phyloP scores from a whole-genome alignment of 2,888 invertebrate genomes.

The Lacanobia oleracea region DNA sequence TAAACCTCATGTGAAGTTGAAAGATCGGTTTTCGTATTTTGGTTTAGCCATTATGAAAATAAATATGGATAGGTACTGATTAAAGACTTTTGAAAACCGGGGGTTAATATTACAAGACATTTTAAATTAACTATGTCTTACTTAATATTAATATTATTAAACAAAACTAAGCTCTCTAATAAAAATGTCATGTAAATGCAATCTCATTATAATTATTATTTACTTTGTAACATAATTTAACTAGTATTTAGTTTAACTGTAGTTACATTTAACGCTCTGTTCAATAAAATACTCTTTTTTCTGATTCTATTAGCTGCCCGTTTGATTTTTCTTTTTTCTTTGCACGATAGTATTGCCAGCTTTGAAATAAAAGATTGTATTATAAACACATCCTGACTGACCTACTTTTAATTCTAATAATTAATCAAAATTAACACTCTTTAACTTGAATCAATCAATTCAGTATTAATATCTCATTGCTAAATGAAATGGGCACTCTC shows the following conservation, averaged over 20 bases:
- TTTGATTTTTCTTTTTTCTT: constrained; percentile 38
- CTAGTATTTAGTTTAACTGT: constrained; percentile 30
- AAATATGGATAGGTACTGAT: too few relatives aligned
- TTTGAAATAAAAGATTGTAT: constrained; percentile 9
- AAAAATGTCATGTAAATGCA: not conserved
- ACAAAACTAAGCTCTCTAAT: constrained; percentile 10
- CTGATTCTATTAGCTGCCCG: constrained; percentile 44
- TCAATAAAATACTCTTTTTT: constrained; percentile 58
- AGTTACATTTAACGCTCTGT: constrained; percentile 28
- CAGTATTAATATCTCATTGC: too few relatives aligned
- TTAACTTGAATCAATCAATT: not conserved
- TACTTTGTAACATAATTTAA: constrained; percentile 8
- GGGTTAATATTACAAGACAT: not conserved
- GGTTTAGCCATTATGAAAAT: not conserved
- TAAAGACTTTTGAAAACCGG: constrained; percentile 11
- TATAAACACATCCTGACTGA: not conserved
- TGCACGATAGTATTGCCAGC: constrained; percentile 47
- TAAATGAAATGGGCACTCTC: too few relatives aligned
- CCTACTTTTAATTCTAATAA: not conserved
- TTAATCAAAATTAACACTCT: not conserved
- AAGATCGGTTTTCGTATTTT: not conserved
- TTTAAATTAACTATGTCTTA: not conserved
- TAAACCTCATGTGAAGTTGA: not conserved
- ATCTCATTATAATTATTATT: constrained; percentile 10
- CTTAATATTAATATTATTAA: not conserved